These are phyloP conservation scores for Thelaira solivaga DNA, from an alignment of 2,888 invertebrate species.

Conservation along the genomic window DNA sequence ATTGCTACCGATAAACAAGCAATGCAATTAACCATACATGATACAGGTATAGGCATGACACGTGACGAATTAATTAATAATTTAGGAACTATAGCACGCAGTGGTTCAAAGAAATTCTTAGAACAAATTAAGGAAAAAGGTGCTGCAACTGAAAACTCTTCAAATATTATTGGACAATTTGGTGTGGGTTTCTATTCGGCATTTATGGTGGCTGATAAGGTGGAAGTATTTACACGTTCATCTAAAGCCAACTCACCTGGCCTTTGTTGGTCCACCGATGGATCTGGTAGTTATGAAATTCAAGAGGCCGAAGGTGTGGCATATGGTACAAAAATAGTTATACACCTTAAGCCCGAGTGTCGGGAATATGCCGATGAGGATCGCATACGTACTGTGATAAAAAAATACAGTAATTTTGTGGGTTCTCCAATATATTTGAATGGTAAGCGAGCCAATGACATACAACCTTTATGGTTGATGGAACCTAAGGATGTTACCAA, in stretches of 20 bases:
- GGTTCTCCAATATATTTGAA: constrained; percentile 95
- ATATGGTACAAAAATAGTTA: constrained; percentile 94
- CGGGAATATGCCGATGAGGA: constrained; percentile 93
- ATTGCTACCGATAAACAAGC: constrained; percentile 92
- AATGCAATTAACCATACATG: constrained; percentile 91
- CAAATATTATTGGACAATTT: constrained; percentile 96
- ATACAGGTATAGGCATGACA: constrained; percentile 97
- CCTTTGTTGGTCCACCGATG: constrained; percentile 93
- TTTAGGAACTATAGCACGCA: constrained; percentile 96
- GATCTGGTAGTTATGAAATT: constrained; percentile 93
- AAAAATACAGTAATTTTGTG: constrained; percentile 98
- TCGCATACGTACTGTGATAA: constrained; percentile 89
- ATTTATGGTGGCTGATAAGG: constrained; percentile 97
- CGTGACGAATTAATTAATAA: constrained; percentile 93
- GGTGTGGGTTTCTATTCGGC: constrained; percentile 99
- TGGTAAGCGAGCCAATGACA: constrained; percentile 90
- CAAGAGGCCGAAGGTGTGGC: constrained; percentile 90
- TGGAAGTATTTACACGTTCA: constrained; percentile 92
- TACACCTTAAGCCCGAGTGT: constrained; percentile 91
- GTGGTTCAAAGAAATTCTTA: constrained; percentile 95
- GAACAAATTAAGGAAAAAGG: constrained; percentile 87
- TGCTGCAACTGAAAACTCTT: constrained; percentile 80
- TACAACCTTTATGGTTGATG: constrained; percentile 95
- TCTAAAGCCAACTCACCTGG: constrained; percentile 83
- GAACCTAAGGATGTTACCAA: constrained; percentile 91